Evolutionary conservation across 2,888 invertebrate species (phyloP).

Genomic region (Trichacis sp.): DNA sequence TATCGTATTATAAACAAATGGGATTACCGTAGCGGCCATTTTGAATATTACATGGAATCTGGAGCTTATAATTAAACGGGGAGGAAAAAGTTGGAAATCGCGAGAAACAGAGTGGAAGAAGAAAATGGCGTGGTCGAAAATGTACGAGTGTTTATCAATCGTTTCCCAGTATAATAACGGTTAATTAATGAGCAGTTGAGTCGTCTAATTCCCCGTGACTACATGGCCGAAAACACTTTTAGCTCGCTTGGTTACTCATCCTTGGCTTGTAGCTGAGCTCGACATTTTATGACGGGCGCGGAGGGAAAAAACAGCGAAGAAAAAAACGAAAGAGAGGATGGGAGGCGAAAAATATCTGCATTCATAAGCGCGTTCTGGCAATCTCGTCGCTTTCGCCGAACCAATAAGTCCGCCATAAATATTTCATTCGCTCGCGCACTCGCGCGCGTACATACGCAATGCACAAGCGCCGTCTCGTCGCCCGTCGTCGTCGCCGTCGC

Average conservation of each 20-base stretch:
- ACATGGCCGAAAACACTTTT: slow-evolving; percentile 38
- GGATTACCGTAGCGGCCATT: slow-evolving; percentile 3
- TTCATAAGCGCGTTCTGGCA: slow-evolving; percentile 35
- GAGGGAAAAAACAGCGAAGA: slow-evolving; percentile 10
- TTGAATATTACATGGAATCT: slow-evolving; percentile 7
- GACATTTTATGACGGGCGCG: slow-evolving; percentile 36
- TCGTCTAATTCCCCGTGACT: slow-evolving; percentile 29
- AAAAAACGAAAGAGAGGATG: background rate
- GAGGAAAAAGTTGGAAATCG: background rate
- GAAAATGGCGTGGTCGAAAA: background rate
- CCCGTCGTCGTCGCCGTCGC: background rate
- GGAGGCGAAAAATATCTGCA: slow-evolving; percentile 21
- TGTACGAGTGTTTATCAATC: background rate
- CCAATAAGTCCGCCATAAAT: slow-evolving; percentile 51
- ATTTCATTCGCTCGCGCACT: slow-evolving; percentile 48
- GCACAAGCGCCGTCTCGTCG: slow-evolving; percentile 40
- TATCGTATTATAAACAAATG: slow-evolving; percentile 20
- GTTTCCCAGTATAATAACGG: background rate
- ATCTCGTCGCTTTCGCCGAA: slow-evolving; percentile 48
- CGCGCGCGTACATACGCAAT: slow-evolving; percentile 47
- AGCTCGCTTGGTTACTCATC: slow-evolving; percentile 37
- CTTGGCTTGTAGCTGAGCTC: too few species aligned
- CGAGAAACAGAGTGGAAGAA: background rate
- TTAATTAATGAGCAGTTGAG: slow-evolving; percentile 33
- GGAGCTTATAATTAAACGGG: too few species aligned